Evolutionary conservation across 2,888 invertebrate species (phyloP).

Genomic region (Eurytoma adleriae): DNA sequence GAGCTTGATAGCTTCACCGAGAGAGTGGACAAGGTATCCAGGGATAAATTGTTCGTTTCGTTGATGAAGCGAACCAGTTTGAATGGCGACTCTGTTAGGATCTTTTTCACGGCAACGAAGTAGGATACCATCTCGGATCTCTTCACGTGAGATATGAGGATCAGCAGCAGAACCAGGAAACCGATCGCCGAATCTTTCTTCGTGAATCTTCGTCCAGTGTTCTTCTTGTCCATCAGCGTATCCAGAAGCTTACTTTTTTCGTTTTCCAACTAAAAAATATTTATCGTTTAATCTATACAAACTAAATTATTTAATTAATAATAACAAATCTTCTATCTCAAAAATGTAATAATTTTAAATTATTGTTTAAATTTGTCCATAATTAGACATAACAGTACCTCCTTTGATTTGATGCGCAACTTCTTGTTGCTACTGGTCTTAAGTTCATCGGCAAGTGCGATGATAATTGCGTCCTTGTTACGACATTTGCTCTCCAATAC

Average conservation of each 20-base stretch:
- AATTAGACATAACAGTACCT: conserved; percentile 12
- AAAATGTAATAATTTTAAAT: neutral
- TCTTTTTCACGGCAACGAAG: conserved; percentile 16
- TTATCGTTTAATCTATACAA: neutral
- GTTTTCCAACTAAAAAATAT: conserved; percentile 20
- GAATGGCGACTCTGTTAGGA: neutral
- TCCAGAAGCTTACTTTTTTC: conserved; percentile 16
- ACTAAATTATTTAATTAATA: no score
- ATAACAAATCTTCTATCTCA: no score
- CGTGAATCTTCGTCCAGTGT: conserved; percentile 20
- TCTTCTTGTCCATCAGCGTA: neutral
- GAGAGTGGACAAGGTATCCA: neutral
- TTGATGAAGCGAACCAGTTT: neutral
- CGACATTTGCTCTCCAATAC: conserved; percentile 59
- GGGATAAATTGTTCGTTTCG: neutral
- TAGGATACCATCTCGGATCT: conserved; percentile 35
- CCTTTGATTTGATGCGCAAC: neutral
- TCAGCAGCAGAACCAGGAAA: conserved; percentile 54
- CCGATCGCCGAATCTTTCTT: conserved; percentile 57
- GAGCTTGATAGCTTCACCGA: neutral
- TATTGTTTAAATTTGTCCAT: no score
- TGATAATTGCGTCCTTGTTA: conserved; percentile 60
- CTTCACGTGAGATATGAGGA: conserved; percentile 51
- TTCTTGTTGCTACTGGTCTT: neutral
- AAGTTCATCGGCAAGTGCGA: conserved; percentile 58